Conservation (phyloP, 2,113 vertebrate genomes). For the Callaeas wilsoni region DNA sequence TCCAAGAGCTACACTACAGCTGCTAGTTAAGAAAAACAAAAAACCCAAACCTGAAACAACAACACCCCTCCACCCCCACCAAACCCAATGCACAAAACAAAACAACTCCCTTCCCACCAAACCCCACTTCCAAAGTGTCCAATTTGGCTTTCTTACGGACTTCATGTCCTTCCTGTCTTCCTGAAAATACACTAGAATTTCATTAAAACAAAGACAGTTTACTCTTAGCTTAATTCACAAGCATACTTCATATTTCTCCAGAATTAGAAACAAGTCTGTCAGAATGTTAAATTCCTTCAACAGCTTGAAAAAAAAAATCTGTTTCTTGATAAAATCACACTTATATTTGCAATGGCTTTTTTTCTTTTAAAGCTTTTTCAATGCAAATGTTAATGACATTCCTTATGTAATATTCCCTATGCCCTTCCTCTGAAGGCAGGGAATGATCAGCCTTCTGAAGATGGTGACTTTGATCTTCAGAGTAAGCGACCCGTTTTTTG, state of each 20-base stretch:
- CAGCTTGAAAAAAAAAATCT: not conserved
- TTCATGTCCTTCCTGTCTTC: not conserved
- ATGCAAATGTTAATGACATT: not conserved
- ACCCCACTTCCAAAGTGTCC: not conserved
- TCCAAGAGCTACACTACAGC: not conserved
- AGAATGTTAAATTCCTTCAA: not conserved
- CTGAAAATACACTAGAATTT: not conserved
- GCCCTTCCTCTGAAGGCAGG: not conserved
- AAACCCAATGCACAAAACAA: not conserved
- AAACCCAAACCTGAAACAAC: not conserved
- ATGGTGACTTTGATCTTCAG: not conserved
- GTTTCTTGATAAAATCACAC: not conserved
- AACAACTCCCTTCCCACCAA: not conserved
- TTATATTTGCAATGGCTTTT: not conserved
- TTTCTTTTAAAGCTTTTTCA: not conserved
- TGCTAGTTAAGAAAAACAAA: not conserved
- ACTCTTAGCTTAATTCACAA: not conserved
- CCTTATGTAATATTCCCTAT: not conserved
- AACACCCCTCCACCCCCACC: accelerated
- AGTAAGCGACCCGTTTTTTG: not conserved
- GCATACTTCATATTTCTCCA: not conserved
- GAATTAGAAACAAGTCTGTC: not conserved
- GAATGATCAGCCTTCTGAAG: not conserved
- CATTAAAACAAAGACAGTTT: not conserved
- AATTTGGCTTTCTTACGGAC: not conserved